Base-by-base conservation (phyloP, 37 sponge, comb jelly and placozoan species). In the Aphrocallistes beatrix region DNA sequence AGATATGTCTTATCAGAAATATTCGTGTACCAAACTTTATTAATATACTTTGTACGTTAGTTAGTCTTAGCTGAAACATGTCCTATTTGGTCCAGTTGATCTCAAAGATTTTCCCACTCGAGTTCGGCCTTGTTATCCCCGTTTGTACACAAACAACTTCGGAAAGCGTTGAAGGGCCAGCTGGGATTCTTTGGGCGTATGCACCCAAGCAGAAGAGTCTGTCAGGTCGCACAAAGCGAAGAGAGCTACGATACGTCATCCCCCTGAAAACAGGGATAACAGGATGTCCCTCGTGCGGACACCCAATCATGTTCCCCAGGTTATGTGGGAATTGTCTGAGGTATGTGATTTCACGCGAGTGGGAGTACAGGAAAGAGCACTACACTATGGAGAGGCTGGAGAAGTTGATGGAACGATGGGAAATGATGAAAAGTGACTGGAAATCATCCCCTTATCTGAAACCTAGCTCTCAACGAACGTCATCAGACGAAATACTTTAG, bases 291-390 rank as follows among this genome's bases (percentile, higher is more conserved):
- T 25, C 75, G 6, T 60, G 75, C 34, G 75, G 75, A 28, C 75
- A 60, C 75, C 75, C 75, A 13, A 60, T 60, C 75, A 60, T 60
- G 75, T 60, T 60, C 34, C 75, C 75, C 3, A 60, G 34, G 34
- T 30, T 60, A 19, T 60, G 75, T 13, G 75, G 32, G 6, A 60
- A 60, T 30, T 60, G 75, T 60, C 34, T 60, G 3, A 60, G 75
- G n/a, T 21, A 25, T 6, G 75, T 13, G 34, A 25, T 60, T 3
- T 3, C 75, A 6, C 34, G 75, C 3, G 75, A 60, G n/a, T 60
- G 75, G 75, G 75, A 60, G 25, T 60, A 60, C 34, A 3, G 75
- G n/a, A 6, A 60, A 30, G 34, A 60, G n/a, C 75, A 60, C 34
- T 60, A 60, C 75, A 60, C 75, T 3, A 3, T 25, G 34, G 75